Conservation (phyloP, 2,797 vertebrate species). For the Babyrousa celebensis region DNA sequence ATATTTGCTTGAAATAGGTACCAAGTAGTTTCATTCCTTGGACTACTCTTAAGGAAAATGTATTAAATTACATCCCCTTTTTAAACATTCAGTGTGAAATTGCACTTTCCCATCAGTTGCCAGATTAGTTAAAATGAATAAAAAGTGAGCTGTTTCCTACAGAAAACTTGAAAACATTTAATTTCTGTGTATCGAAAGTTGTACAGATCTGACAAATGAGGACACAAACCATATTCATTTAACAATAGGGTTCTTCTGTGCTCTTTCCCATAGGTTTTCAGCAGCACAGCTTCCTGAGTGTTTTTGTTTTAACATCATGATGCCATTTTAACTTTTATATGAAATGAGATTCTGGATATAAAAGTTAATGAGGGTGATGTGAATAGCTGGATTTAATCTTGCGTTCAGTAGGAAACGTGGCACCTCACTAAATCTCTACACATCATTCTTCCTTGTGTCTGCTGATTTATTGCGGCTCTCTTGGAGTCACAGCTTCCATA, state of each 20-base stretch:
- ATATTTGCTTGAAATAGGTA: conserved; percentile 3
- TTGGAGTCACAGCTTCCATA: not conserved
- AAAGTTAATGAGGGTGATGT: conserved; percentile 19
- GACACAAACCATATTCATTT: not conserved
- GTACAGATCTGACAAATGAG: not conserved
- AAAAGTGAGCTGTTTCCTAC: not conserved
- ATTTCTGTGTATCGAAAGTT: not conserved
- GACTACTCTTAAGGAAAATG: not conserved
- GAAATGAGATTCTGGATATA: not conserved
- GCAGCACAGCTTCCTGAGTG: not conserved
- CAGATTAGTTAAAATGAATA: not conserved
- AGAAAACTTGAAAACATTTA: not conserved
- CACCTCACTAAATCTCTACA: not conserved
- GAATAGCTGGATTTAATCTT: not conserved
- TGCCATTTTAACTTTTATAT: conserved; percentile 11
- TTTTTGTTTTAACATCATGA: not conserved
- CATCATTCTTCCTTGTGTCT: not conserved
- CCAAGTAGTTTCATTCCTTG: not conserved
- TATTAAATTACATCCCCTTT: not conserved
- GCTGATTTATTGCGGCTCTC: not conserved
- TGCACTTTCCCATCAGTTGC: not conserved
- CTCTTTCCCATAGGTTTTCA: not conserved
- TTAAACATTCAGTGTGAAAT: not conserved
- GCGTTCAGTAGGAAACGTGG: not conserved
- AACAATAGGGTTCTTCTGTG: not conserved